These are phyloP conservation scores for Branchipolynoe longqiensis DNA, from an alignment of 2,888 invertebrate genomes.

Conservation along the genomic window DNA sequence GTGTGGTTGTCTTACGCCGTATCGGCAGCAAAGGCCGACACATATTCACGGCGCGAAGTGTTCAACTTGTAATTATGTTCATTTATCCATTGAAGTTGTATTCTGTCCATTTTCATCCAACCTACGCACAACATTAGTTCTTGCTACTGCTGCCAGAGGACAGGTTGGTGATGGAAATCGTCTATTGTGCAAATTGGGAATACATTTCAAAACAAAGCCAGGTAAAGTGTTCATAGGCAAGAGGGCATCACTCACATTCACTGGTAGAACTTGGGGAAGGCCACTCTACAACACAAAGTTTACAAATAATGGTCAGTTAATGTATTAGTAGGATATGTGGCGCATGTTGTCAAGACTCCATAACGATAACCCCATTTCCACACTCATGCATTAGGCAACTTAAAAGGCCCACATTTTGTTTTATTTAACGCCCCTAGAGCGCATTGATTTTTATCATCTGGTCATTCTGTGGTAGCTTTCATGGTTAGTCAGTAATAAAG, in stretches of 20 bases:
- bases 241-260: constrained; percentile 25
- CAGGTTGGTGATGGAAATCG: too few relatives aligned
- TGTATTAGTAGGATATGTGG: background rate
- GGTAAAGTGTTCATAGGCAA: background rate
- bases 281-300: constrained; percentile 17
- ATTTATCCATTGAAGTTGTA: too few relatives aligned
- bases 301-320: background rate
- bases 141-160: too few relatives aligned
- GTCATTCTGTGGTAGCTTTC: background rate
- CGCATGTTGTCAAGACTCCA: background rate
- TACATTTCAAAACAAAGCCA: background rate
- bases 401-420: background rate
- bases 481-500: too few relatives aligned
- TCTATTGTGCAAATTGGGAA: too few relatives aligned
- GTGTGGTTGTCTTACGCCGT: too few relatives aligned
- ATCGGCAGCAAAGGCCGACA: too few relatives aligned
- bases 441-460: background rate
- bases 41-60: too few relatives aligned
- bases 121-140: too few relatives aligned
- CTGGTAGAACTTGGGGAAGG: background rate
- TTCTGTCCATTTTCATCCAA: too few relatives aligned
- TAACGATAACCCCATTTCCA: background rate
- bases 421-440: too few relatives aligned
- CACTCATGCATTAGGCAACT: background rate
- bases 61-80: too few relatives aligned